Percentiles rank a stretch among this genome's conserved stretches.
Conservation (phyloP, 1,140 invertebrate genomes). For the Acromyrmex echinatior region DNA sequence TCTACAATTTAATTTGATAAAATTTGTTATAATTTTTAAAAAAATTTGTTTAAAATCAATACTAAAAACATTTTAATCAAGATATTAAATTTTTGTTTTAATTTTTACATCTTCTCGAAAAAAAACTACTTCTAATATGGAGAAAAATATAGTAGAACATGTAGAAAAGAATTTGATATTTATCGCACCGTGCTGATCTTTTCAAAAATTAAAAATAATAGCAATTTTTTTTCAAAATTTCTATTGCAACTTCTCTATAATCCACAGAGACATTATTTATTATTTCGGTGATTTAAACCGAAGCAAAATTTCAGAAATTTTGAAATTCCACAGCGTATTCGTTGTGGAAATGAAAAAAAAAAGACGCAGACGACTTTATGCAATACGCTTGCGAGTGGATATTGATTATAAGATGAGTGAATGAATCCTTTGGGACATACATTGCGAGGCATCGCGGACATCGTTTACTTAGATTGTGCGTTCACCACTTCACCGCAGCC, state of each 20-base stretch:
- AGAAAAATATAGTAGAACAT: background rate
- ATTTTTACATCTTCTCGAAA: background rate
- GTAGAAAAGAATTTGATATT: background rate
- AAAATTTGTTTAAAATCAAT: background rate
- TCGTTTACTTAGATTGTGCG: background rate
- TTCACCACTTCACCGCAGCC: background rate
- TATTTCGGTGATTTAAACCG: background rate
- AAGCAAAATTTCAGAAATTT: background rate
- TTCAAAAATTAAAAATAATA: background rate
- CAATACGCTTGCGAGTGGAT: background rate
- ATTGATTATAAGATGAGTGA: slow-evolving; percentile 7
- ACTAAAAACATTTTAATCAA: background rate
- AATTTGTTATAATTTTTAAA: background rate
- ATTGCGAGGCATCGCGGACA: slow-evolving; percentile 12
- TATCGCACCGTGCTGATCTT: background rate
- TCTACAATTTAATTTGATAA: background rate
- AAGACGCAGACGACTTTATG: background rate
- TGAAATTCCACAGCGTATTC: background rate
- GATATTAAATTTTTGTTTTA: background rate
- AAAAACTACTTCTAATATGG: background rate
- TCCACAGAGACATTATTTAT: background rate
- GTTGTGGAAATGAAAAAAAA: background rate
- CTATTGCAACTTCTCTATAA: background rate
- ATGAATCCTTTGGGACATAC: slow-evolving; percentile 50
- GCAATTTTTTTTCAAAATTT: background rate